These are phyloP conservation scores for Latrodectus geometricus DNA, from an alignment of 1,140 invertebrate species.

Conservation along the genomic window DNA sequence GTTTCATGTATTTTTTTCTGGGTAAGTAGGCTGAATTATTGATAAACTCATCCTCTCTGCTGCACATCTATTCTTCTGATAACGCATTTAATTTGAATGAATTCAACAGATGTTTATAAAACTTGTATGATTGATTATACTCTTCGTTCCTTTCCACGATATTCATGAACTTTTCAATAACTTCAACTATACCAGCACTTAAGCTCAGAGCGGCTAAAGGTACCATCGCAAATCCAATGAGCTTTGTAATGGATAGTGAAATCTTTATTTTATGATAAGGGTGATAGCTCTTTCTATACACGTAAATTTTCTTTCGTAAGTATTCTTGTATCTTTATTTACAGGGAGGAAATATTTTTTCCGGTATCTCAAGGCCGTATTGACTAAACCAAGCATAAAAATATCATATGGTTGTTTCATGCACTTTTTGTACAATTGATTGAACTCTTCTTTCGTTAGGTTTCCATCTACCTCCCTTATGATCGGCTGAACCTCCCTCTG, in stretches of 20 bases:
- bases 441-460: neutral
- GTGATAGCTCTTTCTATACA: no score
- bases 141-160: slow-evolving; percentile 2
- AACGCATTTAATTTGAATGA: neutral
- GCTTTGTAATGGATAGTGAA: no score
- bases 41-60: no score
- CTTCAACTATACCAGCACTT: no score
- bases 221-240: no score
- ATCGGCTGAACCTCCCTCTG: slow-evolving; percentile 10
- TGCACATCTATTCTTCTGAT: neutral
- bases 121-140: neutral
- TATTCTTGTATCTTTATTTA: neutral
- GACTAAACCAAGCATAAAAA: no score
- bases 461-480: slow-evolving; percentile 18
- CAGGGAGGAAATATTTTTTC: neutral
- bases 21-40: no score
- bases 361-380: no score
- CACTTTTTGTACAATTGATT: slow-evolving; percentile 3
- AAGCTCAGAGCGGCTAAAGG: no score
- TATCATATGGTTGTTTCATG: slow-evolving; percentile 11
- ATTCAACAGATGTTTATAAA: slow-evolving; percentile 11
- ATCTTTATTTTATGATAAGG: no score
- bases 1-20: no score
- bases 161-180: no score
- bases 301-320: slow-evolving; percentile 14